Percentiles rank a stretch among this genome's conserved stretches.
Evolutionary conservation across 2,888 invertebrate genomes (phyloP).

Genomic region (Cryptus armator): DNA sequence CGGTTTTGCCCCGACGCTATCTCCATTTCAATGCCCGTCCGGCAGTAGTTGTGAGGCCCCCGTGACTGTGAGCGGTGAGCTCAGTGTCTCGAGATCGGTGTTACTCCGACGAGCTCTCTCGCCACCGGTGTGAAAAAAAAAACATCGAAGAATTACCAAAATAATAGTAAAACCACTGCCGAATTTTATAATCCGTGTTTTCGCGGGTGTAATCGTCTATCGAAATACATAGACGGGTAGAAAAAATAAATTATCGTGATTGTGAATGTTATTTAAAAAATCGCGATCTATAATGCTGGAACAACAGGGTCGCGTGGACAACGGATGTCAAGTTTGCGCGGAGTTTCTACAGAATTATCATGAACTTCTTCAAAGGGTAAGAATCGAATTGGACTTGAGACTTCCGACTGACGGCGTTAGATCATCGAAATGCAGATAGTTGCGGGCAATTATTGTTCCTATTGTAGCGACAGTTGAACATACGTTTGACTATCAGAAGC

Average conservation of each 20-base stretch:
- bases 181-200: not conserved
- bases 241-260: slow-evolving; percentile 8
- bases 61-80: slow-evolving; percentile 44
- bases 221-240: not conserved
- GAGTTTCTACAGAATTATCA: slow-evolving; percentile 91
- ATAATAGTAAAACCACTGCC: no score
- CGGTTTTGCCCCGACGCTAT: slow-evolving; percentile 9
- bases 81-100: slow-evolving; percentile 58
- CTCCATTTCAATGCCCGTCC: slow-evolving; percentile 14
- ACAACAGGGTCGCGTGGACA: slow-evolving; percentile 88
- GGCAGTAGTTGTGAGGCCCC: slow-evolving; percentile 21
- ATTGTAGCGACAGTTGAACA: slow-evolving; percentile 11
- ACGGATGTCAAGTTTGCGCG: slow-evolving; percentile 90
- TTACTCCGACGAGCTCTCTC: slow-evolving; percentile 52
- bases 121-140: slow-evolving; percentile 28
- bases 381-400: slow-evolving; percentile 59
- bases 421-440: slow-evolving; percentile 5
- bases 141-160: not conserved
- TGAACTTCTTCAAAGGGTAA: slow-evolving; percentile 90
- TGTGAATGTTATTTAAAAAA: slow-evolving; percentile 61
- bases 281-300: slow-evolving; percentile 87
- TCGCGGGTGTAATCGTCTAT: not conserved
- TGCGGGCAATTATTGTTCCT: not conserved
- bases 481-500: not conserved
- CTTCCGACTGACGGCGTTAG: not conserved